These are phyloP conservation scores for Leptinotarsa tumamoca DNA, from an alignment of 2,888 invertebrate genomes.

Conservation along the genomic window DNA sequence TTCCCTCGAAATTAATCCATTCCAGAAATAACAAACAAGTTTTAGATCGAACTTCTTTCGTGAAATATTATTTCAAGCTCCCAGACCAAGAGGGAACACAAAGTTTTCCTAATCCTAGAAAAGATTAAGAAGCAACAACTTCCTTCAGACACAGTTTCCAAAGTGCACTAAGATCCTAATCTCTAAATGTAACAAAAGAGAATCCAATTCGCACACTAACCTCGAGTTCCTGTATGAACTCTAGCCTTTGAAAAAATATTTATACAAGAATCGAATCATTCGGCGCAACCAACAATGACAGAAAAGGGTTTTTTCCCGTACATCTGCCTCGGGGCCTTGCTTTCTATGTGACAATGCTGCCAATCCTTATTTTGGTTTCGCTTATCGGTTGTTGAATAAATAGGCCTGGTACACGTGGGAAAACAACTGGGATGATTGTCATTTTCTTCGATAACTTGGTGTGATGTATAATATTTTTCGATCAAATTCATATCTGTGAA, in stretches of 20 bases:
- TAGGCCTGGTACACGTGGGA: slow-evolving; percentile 25
- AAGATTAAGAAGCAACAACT: slow-evolving; percentile 33
- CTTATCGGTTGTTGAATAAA: slow-evolving; percentile 28
- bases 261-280: slow-evolving; percentile 39
- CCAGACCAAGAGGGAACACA: not conserved
- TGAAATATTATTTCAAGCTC: slow-evolving; percentile 23
- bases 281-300: not conserved
- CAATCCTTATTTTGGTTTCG: slow-evolving; percentile 37
- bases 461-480: not conserved
- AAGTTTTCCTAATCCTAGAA: slow-evolving; percentile 23
- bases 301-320: slow-evolving; percentile 38
- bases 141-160: slow-evolving; percentile 26
- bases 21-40: slow-evolving; percentile 1
- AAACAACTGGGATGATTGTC: slow-evolving; percentile 18
- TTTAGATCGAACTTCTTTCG: slow-evolving; percentile 6
- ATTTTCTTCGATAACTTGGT: not conserved
- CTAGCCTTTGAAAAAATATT: slow-evolving; percentile 39
- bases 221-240: slow-evolving; percentile 32
- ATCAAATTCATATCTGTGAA: not conserved
- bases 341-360: slow-evolving; percentile 42
- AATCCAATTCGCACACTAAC: slow-evolving; percentile 39
- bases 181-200: slow-evolving; percentile 29
- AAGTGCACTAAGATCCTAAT: slow-evolving; percentile 29
- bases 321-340: slow-evolving; percentile 38
- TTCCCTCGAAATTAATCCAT: not conserved